Base-by-base conservation (phyloP, 2,888 invertebrate species). In the Amphipyra tragopoginis region DNA sequence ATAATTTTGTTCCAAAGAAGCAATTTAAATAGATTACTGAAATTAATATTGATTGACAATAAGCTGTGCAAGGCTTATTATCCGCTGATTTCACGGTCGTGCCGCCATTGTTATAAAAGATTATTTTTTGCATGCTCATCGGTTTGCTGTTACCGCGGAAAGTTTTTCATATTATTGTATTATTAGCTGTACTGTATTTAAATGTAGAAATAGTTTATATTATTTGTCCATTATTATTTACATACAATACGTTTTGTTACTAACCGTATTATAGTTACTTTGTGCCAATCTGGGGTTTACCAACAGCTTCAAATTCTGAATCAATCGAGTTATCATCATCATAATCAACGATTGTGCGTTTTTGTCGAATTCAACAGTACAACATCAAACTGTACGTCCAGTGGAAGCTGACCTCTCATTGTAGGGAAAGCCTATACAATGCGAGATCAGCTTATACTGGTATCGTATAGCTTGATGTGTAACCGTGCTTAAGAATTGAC, bases 1-100 rank as follows among this genome's bases (percentile, higher is more conserved):
- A 36, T 67, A 65, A 72, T 77, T 61, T 56, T 10, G 42, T 65
- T 65, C 34, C 14, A 56, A 55, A 65, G 67, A 58, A 72, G 39
- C 51, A 55, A 57, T 75, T 72, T 47, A 57, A 66, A 64, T 43
- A 43, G 48, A 78, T 68, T 68, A 60, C 45, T 21, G 54, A 50
- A 59, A 68, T 75, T 78, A 68, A 62, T 78, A 75, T 53, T 50
- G 45, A 52, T 48, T 49, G 53, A 66, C 63, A 68, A 68, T 57
- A 59, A 60, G 51, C 49, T 26, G n/a, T n/a, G 52, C 64, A 57
- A 75, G 72, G 65, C 52, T 59, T 48, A 2, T 65, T 68, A 48
- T 36, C 43, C 39, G 40, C 34, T 8, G 33, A 61, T 68, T 72
- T 68, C 72, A 76, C 54, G 75, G 79, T 49, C 60, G 59, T 52